These are phyloP conservation scores for Hippocampus barbouri DNA, from an alignment of 2,113 vertebrate genomes.

Conservation along the genomic window DNA sequence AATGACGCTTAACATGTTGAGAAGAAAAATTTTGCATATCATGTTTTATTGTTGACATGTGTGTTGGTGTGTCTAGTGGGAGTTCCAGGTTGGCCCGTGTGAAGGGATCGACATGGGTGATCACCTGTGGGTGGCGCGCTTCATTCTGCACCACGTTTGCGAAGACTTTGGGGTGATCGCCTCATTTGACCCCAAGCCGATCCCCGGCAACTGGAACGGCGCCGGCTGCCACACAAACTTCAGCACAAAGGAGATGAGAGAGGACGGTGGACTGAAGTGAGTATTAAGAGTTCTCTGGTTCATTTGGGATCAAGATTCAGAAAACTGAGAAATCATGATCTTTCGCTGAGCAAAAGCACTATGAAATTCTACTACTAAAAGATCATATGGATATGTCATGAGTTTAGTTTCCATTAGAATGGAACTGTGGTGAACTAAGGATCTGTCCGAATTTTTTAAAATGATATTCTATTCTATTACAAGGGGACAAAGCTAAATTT, in stretches of 20 bases:
- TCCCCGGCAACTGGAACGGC: constrained; percentile 95
- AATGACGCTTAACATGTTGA: too few species aligned
- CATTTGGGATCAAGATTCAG: not conserved
- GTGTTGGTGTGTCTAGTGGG: constrained; percentile 75
- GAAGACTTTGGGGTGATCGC: constrained; percentile 92
- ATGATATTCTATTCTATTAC: too few species aligned
- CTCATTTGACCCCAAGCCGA: constrained; percentile 94
- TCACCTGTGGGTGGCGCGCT: constrained; percentile 89
- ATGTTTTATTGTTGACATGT: not conserved
- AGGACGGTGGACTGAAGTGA: constrained; percentile 87
- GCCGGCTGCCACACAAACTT: constrained; percentile 97
- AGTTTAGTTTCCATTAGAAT: too few species aligned
- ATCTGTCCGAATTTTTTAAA: too few species aligned
- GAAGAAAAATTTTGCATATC: not conserved
- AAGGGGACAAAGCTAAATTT: too few species aligned
- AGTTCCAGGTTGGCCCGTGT: constrained; percentile 90
- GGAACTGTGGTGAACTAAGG: too few species aligned
- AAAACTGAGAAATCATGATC: not conserved
- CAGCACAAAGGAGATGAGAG: constrained; percentile 92
- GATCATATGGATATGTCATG: too few species aligned
- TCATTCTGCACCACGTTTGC: constrained; percentile 91
- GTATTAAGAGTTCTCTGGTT: constrained; percentile 26
- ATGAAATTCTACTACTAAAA: not conserved
- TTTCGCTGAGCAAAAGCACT: not conserved
- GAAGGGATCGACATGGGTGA: constrained; percentile 93